Base-by-base conservation (phyloP, 2,797 vertebrate species). In the Sebastes iracundus region DNA sequence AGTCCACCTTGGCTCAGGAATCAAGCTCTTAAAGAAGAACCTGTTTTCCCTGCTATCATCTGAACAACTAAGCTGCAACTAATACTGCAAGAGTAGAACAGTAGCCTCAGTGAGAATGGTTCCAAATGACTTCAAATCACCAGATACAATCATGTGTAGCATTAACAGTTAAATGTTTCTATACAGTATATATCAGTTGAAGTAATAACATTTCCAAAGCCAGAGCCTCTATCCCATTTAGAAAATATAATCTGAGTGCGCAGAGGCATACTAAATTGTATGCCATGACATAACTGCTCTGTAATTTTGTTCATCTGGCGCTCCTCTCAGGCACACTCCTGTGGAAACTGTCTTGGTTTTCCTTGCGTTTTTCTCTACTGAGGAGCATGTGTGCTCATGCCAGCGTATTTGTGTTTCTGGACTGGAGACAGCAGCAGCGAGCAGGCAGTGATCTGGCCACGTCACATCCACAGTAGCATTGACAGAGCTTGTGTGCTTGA, bases 271-370 rank as follows among this genome's bases (percentile, higher is more conserved):
- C 58, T 81, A 87, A 93, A 93, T 87, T 90, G 83, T 84, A 91
- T 81, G 82, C 81, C 77, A 87, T 89, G 90, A 84, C 88, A 90
- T 87, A 92, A 92, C 83, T 62, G 71, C 33, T 88, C 91, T 92
- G 90, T 93, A 93, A 90, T 94, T 92, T 93, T 78, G 74, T 81
- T 91, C 90, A 81, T 89, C 80, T 90, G 85, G 80, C 77, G 75
- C 69, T 79, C 53, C 65, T 86, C 78, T 80, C 78, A 75, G 76
- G 76, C 80, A 85, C 78, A 88, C 70, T 79, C 59, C 74, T 75
- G 79, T 92, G 91, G 90, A 93, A 90, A 91, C 81, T 81, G 74
- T 88, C 88, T 87, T 80, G 67, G 75, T 75, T 93, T 91, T 79
- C 78, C 77, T 72, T 71, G 27, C 5, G 10, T 80, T 67, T 77